phyloP scores from a whole-genome alignment of 2,888 invertebrate genomes.

The Drosophila affinis region DNA sequence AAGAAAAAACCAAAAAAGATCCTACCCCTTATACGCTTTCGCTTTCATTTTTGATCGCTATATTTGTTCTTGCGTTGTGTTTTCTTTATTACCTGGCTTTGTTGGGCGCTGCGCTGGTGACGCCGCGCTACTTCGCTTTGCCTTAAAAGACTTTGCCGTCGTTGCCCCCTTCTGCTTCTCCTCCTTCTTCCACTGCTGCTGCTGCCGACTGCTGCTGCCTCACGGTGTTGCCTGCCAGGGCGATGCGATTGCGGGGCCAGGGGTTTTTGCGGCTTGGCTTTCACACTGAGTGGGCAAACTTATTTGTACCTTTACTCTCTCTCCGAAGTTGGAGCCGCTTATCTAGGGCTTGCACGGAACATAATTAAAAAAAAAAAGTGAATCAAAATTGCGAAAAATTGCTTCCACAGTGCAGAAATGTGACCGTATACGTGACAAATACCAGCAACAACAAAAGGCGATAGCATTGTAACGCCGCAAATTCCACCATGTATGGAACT shows the following conservation, averaged over 20 bases:
- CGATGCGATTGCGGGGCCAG: not conserved
- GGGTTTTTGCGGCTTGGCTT: not conserved
- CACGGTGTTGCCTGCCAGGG: constrained; percentile 1
- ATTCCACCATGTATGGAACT: constrained; percentile 1
- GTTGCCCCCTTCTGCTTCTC: constrained; percentile 20
- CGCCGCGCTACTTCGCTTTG: constrained; percentile 10
- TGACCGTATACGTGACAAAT: constrained; percentile 52
- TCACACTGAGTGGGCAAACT: not conserved
- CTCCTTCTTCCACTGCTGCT: constrained; percentile 13
- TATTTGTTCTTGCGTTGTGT: constrained; percentile 9
- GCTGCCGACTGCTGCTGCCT: constrained; percentile 38
- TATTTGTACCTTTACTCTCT: not conserved
- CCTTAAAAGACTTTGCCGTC: constrained; percentile 40
- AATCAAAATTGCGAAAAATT: constrained; percentile 53
- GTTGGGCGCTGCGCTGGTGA: constrained; percentile 5
- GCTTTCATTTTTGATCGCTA: not conserved
- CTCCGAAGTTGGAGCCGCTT: not conserved
- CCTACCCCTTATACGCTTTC: not conserved
- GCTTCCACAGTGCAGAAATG: constrained; percentile 55
- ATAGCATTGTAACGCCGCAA: constrained; percentile 9
- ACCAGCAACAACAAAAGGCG: not conserved
- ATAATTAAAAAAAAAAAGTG: constrained; percentile 33
- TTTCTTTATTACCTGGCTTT: constrained; percentile 35
- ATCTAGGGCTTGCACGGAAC: constrained; percentile 11
- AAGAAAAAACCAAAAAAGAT: not conserved